These are phyloP conservation scores for Podilymbus podiceps DNA, from an alignment of 2,113 vertebrate genomes.

Conservation along the genomic window DNA sequence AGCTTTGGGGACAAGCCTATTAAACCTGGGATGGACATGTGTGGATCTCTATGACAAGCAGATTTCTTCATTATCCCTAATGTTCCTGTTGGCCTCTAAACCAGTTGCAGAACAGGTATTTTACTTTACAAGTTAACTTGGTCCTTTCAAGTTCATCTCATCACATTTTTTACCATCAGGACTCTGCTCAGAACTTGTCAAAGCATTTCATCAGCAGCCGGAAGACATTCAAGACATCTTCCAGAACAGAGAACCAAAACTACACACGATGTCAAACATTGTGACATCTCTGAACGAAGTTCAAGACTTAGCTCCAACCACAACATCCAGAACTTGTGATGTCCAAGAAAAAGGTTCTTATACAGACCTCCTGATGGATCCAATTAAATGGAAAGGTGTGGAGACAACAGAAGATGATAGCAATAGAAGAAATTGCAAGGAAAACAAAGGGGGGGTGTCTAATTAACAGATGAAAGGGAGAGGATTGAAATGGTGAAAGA, in stretches of 20 bases:
- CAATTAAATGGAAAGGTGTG: neutral
- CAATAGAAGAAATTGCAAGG: neutral
- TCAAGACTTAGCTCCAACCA: conserved; percentile 26
- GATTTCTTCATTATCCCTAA: neutral
- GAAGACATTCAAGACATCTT: conserved; percentile 11
- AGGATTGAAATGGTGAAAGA: neutral
- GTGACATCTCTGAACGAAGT: neutral
- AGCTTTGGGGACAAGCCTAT: neutral
- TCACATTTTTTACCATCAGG: neutral
- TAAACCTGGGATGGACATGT: neutral
- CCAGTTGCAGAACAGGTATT: neutral
- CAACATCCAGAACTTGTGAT: neutral
- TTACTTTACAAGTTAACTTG: neutral
- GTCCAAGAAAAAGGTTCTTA: conserved; percentile 14
- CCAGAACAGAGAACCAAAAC: conserved; percentile 2
- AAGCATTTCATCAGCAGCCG: neutral
- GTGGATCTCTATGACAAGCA: neutral
- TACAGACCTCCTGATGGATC: neutral
- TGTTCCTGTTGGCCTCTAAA: neutral
- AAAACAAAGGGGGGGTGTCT: neutral
- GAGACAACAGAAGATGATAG: neutral
- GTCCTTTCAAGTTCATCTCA: neutral
- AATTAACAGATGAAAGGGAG: neutral
- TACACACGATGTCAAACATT: neutral
- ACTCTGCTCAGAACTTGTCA: neutral